Percentiles rank a stretch among this genome's conserved stretches.
Evolutionary conservation across 2,113 vertebrate species (phyloP).

Genomic region (Alectura lathami): DNA sequence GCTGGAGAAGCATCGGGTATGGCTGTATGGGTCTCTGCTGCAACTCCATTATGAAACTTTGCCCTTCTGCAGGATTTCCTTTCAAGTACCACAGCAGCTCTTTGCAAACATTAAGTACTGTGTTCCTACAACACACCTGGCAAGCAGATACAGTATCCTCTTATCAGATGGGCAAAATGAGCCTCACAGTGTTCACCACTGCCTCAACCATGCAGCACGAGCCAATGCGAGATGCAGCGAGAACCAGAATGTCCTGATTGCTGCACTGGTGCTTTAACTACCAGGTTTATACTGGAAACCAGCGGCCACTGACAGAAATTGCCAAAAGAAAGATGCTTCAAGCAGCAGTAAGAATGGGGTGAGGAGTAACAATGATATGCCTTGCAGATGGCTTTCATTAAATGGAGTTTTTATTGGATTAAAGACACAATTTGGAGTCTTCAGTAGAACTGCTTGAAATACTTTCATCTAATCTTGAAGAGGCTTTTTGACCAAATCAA

Average conservation of each 20-base stretch:
- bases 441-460: constrained; percentile 24
- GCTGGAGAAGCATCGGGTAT: background rate
- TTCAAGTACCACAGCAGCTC: background rate
- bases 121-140: constrained; percentile 45
- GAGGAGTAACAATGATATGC: background rate
- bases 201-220: accelerated
- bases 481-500: constrained; percentile 41
- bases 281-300: background rate
- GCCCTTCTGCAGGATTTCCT: background rate
- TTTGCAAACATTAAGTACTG: constrained; percentile 39
- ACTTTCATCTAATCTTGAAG: constrained; percentile 44
- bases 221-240: background rate
- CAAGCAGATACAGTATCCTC: background rate
- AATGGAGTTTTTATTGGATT: constrained; percentile 44
- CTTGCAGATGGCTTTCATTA: constrained; percentile 52
- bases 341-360: background rate
- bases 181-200: background rate
- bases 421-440: background rate
- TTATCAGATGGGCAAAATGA: constrained; percentile 53
- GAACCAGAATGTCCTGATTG: background rate
- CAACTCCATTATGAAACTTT: background rate
- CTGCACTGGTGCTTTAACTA: background rate
- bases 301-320: background rate
- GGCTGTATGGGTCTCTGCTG: background rate
- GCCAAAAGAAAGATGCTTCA: background rate